phyloP scores from a whole-genome alignment of 2,113 vertebrate genomes.

The Aphelocoma coerulescens region DNA sequence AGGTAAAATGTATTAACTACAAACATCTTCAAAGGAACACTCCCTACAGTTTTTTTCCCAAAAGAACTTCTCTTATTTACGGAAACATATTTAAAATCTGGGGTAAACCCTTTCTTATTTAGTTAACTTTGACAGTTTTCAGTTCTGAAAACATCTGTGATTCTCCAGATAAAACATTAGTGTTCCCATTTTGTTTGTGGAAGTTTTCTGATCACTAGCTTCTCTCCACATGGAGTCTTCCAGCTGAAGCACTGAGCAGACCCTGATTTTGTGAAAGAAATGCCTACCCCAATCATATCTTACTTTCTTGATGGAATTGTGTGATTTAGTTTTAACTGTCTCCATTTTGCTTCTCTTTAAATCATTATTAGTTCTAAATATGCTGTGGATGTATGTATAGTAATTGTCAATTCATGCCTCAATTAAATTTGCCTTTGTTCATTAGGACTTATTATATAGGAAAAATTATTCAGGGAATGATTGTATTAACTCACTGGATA shows the following conservation, averaged over 20 bases:
- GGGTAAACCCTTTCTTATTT: neutral
- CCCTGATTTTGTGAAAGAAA: neutral
- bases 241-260: neutral
- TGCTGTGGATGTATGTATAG: neutral
- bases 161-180: neutral
- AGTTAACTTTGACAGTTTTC: neutral
- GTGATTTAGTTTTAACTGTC: neutral
- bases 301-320: neutral
- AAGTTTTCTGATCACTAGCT: neutral
- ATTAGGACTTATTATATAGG: neutral
- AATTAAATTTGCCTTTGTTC: neutral
- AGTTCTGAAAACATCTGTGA: neutral
- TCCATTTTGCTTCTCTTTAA: neutral
- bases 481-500: neutral
- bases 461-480: neutral
- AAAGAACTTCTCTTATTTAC: neutral
- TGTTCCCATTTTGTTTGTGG: neutral
- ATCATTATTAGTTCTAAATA: neutral
- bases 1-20: neutral
- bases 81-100: slow-evolving; percentile 8
- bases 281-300: neutral
- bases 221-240: neutral
- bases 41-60: neutral
- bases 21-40: neutral
- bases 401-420: neutral